A percentile compares a stretch with the other conserved stretches of the same genome.
Conservation (phyloP, 2,888 invertebrate species). For the Luffia ferchaultella region DNA sequence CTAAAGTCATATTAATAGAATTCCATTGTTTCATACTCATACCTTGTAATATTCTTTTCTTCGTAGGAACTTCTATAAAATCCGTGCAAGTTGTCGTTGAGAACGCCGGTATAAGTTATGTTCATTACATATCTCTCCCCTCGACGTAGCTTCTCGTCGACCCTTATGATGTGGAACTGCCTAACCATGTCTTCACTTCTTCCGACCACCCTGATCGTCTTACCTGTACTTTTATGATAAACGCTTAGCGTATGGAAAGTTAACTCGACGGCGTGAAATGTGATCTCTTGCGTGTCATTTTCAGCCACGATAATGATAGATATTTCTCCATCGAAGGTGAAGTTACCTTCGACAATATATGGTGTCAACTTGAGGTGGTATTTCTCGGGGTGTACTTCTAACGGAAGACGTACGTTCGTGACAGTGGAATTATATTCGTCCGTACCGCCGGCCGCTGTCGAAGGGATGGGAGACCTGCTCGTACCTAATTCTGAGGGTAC, state of each 20-base stretch:
- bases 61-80: constrained; percentile 86
- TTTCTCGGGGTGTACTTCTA: constrained; percentile 70
- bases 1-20: background rate
- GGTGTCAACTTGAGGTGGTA: constrained; percentile 78
- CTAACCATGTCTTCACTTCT: constrained; percentile 65
- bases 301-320: constrained; percentile 69
- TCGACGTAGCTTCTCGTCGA: constrained; percentile 63
- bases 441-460: constrained; percentile 21
- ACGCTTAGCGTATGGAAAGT: constrained; percentile 68
- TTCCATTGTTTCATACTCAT: constrained; percentile 18
- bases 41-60: constrained; percentile 74
- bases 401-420: constrained; percentile 74
- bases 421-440: constrained; percentile 15
- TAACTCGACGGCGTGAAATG: constrained; percentile 78
- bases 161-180: constrained; percentile 74
- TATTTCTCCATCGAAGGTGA: constrained; percentile 79
- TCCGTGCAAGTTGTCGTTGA: constrained; percentile 80
- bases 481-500: constrained; percentile 35
- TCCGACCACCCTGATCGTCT: constrained; percentile 31
- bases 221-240: constrained; percentile 40
- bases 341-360: constrained; percentile 76
- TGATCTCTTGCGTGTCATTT: constrained; percentile 71
- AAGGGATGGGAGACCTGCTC: constrained; percentile 14
- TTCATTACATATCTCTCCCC: constrained; percentile 72
- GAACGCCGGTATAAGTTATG: constrained; percentile 74